Conservation (phyloP, 2,797 vertebrate species). For the Leucoraja ocellata region DNA sequence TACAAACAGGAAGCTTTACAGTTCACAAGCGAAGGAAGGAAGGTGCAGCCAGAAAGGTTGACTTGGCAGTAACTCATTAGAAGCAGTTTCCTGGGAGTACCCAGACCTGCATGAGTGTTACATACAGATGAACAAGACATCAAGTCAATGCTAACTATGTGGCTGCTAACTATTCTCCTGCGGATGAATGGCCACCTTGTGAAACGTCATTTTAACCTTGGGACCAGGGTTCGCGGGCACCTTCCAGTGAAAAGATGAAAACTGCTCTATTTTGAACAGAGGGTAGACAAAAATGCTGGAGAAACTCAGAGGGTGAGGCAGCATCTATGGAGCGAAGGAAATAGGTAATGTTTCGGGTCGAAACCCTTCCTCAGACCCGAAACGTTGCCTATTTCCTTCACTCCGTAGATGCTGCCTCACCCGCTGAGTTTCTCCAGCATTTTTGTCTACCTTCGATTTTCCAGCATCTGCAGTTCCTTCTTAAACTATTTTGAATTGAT, state of each 20-base stretch:
- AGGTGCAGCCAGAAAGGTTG: neutral
- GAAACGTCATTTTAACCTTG: neutral
- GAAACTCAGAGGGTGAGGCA: no score
- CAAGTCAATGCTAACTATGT: neutral
- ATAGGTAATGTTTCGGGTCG: no score
- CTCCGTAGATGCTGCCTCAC: no score
- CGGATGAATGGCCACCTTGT: neutral
- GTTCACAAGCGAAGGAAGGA: neutral
- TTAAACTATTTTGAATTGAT: no score
- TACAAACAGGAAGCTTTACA: neutral
- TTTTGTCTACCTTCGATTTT: no score
- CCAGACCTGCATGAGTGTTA: neutral
- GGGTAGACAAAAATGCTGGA: no score
- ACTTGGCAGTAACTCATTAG: neutral
- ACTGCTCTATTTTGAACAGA: no score
- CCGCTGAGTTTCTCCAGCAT: no score
- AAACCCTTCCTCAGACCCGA: no score
- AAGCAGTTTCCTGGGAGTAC: neutral
- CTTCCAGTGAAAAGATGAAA: neutral
- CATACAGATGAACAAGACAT: neutral
- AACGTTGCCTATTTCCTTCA: no score
- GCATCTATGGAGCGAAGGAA: no score
- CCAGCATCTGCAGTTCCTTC: no score
- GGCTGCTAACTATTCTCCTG: neutral
- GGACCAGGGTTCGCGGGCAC: neutral